Conservation (phyloP, 2,113 vertebrate genomes). For the Chaetodon trifascialis region DNA sequence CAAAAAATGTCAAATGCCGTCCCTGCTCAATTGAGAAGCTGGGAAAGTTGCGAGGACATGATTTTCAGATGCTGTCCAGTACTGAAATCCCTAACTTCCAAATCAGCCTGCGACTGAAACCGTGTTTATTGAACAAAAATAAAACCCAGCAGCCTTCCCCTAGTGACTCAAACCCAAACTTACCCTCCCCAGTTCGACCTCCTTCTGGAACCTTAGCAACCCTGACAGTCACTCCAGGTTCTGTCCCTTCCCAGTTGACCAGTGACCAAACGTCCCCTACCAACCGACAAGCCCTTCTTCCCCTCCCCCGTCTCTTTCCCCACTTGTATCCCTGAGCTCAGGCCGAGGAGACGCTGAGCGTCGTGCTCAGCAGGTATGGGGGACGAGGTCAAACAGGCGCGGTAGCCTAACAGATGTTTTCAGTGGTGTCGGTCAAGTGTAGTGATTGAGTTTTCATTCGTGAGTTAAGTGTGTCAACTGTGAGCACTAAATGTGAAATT, state of each 20-base stretch:
- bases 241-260: neutral
- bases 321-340: slow-evolving; percentile 39
- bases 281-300: neutral
- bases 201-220: neutral
- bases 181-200: neutral
- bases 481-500: slow-evolving; percentile 95
- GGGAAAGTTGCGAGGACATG: neutral
- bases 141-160: neutral
- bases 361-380: slow-evolving; percentile 50
- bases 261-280: neutral
- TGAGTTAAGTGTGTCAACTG: slow-evolving; percentile 92
- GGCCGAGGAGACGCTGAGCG: slow-evolving; percentile 40
- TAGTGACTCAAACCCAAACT: neutral
- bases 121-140: neutral
- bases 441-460: slow-evolving; percentile 89
- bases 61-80: neutral
- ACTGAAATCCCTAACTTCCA: neutral
- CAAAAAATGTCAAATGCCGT: neutral
- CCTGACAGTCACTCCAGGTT: neutral
- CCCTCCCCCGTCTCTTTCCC: slow-evolving; percentile 1
- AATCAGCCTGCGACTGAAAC: neutral
- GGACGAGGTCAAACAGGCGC: slow-evolving; percentile 87
- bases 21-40: no score
- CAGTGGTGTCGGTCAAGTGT: slow-evolving; percentile 93
- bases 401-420: slow-evolving; percentile 87